A percentile compares a stretch with the other conserved stretches of the same genome.
Conservation (phyloP, 2,797 vertebrate genomes). For the Cuniculus paca region DNA sequence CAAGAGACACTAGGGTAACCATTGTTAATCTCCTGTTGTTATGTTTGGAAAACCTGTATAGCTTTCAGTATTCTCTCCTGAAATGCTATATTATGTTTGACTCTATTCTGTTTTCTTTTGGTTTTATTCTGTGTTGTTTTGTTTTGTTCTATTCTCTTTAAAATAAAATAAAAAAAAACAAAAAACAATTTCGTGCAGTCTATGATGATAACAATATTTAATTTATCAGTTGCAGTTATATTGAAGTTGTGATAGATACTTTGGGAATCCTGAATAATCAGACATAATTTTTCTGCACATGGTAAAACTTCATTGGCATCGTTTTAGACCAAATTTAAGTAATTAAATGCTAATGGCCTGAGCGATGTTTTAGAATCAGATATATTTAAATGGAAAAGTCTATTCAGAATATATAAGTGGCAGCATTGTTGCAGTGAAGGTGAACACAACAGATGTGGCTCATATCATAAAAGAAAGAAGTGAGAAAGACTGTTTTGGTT, state of each 20-base stretch:
- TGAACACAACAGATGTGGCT: neutral
- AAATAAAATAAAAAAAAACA: too few relatives aligned
- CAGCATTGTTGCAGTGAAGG: fast-evolving
- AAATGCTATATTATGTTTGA: too few relatives aligned
- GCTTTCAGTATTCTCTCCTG: too few relatives aligned
- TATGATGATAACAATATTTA: neutral
- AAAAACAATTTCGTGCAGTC: neutral
- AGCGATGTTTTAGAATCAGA: neutral
- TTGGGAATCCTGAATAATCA: neutral
- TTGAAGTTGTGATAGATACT: neutral
- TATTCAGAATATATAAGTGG: neutral
- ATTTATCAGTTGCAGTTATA: neutral
- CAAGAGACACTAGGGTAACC: too few relatives aligned
- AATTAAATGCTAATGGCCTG: neutral
- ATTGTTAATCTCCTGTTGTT: too few relatives aligned
- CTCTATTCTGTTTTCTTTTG: too few relatives aligned
- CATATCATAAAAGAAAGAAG: neutral
- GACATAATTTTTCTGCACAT: neutral
- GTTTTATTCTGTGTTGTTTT: too few relatives aligned
- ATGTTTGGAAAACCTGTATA: too few relatives aligned
- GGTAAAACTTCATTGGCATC: neutral
- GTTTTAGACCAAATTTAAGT: neutral
- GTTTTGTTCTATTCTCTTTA: too few relatives aligned
- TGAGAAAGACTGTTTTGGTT: neutral
- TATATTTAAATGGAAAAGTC: neutral